Evolutionary conservation across 2,888 invertebrate genomes (phyloP).

Genomic region (Drosophila formosana): DNA sequence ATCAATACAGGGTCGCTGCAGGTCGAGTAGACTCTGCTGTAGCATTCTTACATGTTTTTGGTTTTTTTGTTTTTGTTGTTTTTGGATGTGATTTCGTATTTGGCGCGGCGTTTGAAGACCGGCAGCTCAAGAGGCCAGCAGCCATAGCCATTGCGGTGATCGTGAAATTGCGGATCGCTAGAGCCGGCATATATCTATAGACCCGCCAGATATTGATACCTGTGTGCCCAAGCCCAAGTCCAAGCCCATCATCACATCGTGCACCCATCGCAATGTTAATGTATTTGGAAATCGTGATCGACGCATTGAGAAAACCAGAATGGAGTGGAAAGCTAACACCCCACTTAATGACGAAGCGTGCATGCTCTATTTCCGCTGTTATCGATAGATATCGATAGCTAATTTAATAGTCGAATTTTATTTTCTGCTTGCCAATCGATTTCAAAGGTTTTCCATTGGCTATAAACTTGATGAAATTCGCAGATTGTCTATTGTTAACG

Average conservation of each 20-base stretch:
- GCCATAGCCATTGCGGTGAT: slow-evolving; percentile 59
- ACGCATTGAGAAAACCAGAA: slow-evolving; percentile 63
- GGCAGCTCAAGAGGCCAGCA: slow-evolving; percentile 41
- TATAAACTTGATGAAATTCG: too few relatives aligned
- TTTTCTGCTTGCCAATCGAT: too few relatives aligned
- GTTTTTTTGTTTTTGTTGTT: slow-evolving; percentile 11
- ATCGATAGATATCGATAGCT: slow-evolving; percentile 36
- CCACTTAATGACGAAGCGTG: slow-evolving; percentile 9
- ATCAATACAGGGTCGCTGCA: not conserved
- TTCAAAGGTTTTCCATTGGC: too few relatives aligned
- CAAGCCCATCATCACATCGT: slow-evolving; percentile 44
- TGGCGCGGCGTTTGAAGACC: slow-evolving; percentile 75
- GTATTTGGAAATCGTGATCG: slow-evolving; percentile 79
- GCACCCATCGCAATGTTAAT: slow-evolving; percentile 79
- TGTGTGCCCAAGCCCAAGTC: slow-evolving; percentile 12
- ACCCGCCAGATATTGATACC: not conserved
- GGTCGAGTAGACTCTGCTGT: not conserved
- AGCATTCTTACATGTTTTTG: slow-evolving; percentile 17
- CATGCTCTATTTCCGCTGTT: slow-evolving; percentile 34
- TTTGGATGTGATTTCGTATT: slow-evolving; percentile 74
- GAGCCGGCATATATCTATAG: slow-evolving; percentile 12
- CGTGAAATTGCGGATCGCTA: slow-evolving; percentile 48
- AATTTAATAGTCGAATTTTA: too few relatives aligned
- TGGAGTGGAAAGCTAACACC: slow-evolving; percentile 57
- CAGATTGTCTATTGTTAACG: too few relatives aligned